Conservation (phyloP, 1,140 invertebrate genomes). For the Sinella curviseta region DNA sequence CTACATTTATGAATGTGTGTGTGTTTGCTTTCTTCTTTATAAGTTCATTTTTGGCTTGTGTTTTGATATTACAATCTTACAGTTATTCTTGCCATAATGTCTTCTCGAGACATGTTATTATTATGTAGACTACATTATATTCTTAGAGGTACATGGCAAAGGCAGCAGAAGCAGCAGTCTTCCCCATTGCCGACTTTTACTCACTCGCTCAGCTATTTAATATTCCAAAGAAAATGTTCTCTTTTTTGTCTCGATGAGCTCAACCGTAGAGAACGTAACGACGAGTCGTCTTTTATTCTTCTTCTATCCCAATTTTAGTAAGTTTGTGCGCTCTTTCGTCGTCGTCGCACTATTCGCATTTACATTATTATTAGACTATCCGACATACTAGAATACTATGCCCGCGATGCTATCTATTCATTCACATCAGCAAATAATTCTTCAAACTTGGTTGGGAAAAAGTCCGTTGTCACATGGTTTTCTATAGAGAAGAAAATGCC, state of each 20-base stretch:
- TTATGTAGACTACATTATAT: no score
- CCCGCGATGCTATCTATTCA: background rate
- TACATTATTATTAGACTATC: background rate
- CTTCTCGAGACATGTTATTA: background rate
- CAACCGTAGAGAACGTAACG: no score
- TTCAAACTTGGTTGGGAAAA: background rate
- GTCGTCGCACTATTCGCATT: background rate
- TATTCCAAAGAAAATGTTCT: constrained; percentile 12
- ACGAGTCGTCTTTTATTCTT: no score
- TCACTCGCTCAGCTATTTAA: constrained; percentile 4
- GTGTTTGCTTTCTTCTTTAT: background rate
- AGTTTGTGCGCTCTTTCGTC: background rate
- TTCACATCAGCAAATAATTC: constrained; percentile 11
- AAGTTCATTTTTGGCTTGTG: no score
- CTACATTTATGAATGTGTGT: no score
- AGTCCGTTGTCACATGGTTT: background rate
- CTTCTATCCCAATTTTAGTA: background rate
- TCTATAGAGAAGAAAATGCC: background rate
- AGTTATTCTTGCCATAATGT: background rate
- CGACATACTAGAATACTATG: background rate
- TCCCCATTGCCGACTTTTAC: no score
- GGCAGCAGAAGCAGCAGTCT: no score
- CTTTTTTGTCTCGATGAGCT: constrained; percentile 10
- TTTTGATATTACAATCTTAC: no score
- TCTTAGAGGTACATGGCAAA: no score